These are phyloP conservation scores for Pseudomugil tenellus DNA, from an alignment of 2,797 vertebrate genomes.

Conservation along the genomic window DNA sequence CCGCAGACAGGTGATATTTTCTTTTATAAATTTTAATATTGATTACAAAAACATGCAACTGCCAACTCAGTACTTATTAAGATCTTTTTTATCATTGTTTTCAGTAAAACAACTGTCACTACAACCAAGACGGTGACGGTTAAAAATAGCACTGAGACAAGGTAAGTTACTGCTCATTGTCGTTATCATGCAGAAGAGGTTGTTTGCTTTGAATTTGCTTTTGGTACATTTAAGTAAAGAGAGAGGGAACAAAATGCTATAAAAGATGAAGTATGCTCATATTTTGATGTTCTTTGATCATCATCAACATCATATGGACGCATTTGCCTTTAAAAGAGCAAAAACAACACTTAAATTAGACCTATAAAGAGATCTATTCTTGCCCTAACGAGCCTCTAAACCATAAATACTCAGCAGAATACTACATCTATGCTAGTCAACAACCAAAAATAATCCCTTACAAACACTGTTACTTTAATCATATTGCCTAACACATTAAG, in stretches of 20 bases:
- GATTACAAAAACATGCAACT: not conserved
- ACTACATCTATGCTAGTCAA: not conserved
- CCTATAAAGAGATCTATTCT: not conserved
- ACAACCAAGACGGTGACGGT: conserved; percentile 43
- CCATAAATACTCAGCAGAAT: not conserved
- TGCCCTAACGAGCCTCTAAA: not conserved
- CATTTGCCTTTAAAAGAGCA: not conserved
- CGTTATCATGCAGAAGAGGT: not conserved
- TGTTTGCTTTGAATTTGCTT: not conserved
- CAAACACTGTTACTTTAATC: not conserved
- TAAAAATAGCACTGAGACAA: conserved; percentile 19
- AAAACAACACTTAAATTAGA: not conserved
- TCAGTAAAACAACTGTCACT: conserved; percentile 42
- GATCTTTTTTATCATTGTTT: conserved; percentile 4
- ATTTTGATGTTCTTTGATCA: no score
- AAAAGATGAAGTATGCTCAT: not conserved
- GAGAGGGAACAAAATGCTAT: not conserved
- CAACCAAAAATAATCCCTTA: not conserved
- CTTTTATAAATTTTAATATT: not conserved
- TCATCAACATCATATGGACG: no score
- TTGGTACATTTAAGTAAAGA: not conserved
- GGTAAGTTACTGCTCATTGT: conserved; percentile 36
- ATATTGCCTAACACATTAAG: not conserved
- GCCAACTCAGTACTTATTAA: not conserved
- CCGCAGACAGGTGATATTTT: conserved; percentile 51